Evolutionary conservation across 2,113 vertebrate species (phyloP), one percentile per base, ranked within the genome.

Genomic region (Alouatta palliata): DNA sequence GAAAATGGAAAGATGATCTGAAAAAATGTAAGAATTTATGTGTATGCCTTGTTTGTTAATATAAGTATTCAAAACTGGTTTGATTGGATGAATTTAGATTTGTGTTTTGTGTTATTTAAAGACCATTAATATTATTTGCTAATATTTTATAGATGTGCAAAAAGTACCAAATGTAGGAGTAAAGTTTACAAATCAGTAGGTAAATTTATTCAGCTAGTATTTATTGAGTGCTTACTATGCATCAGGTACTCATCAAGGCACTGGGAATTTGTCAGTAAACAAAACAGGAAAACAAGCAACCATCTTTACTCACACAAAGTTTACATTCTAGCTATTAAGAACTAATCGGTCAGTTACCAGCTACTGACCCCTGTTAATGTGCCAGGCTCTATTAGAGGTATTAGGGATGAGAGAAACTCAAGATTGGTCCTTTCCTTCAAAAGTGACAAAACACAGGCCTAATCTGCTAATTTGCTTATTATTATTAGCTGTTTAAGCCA

Each of bases 11-110:
- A 90, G 35, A n/a, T 73, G 20, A 43, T 80, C 40, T 47, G 27
- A 90, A 90, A 81, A 96, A 89, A 96, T 73, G n/a, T 23, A 30
- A 96, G 54, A 90, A 90, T 73, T 71, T 64, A 45, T 86, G 52
- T 17, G 8, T 80, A n/a, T 17, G 77, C 6, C 68, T 27, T 71
- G 10, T 82, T 68, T 89, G 61, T 40, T 49, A 61, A 79, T 71
- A n/a, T 75, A 37, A 92, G 68, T 79, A 77, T 89, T 71, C 5
- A 79, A 90, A 80, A 86, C 14, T 73, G 79, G 25, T 86, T 96
- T 89, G 49, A 70, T 32, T 17, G 9, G 32, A 49, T 84, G 27
- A 96, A 83, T 93, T 40, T 77, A 70, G 88, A 58, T 49, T 52
- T 64, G 8, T 83, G 21, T 75, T 75, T 64, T 87, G 20, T 92